Conservation (phyloP, 2,797 vertebrate genomes). For the Sebastes minor region DNA sequence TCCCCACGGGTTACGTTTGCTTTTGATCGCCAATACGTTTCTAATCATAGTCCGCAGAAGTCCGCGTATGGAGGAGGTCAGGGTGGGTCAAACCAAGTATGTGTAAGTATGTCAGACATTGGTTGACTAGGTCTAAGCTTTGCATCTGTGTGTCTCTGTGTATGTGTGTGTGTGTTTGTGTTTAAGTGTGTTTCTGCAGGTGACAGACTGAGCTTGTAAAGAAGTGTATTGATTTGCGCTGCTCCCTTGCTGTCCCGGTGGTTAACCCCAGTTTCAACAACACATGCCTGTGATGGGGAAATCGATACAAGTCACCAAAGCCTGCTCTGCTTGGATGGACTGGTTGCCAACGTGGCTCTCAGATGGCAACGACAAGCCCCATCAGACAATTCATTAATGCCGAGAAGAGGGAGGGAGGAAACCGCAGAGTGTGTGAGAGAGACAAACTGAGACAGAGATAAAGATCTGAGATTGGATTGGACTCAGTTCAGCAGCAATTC, state of each 20-base stretch:
- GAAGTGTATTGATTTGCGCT: slow-evolving; percentile 38
- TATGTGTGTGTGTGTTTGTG: neutral
- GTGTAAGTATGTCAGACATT: neutral
- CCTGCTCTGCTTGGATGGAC: slow-evolving; percentile 3
- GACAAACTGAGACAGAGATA: neutral
- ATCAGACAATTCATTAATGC: slow-evolving; percentile 26
- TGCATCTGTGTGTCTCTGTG: neutral
- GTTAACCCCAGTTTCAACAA: slow-evolving; percentile 64
- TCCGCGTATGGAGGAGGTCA: too few relatives aligned
- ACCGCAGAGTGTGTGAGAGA: neutral
- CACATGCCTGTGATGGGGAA: slow-evolving; percentile 23
- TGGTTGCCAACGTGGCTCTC: neutral
- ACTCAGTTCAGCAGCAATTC: neutral
- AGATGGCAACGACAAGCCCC: slow-evolving; percentile 2
- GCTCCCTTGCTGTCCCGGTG: slow-evolving; percentile 41
- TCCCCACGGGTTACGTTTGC: too few relatives aligned
- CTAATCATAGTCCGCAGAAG: too few relatives aligned
- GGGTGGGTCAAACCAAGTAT: too few relatives aligned
- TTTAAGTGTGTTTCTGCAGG: slow-evolving; percentile 8
- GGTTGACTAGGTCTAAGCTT: neutral
- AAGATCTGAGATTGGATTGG: neutral
- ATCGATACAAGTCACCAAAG: slow-evolving; percentile 50
- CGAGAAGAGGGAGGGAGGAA: slow-evolving; percentile 20
- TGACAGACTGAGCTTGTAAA: slow-evolving; percentile 24
- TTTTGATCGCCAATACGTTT: too few relatives aligned